Conservation (phyloP, 1,140 invertebrate genomes). For the Drosophila novamexicana region DNA sequence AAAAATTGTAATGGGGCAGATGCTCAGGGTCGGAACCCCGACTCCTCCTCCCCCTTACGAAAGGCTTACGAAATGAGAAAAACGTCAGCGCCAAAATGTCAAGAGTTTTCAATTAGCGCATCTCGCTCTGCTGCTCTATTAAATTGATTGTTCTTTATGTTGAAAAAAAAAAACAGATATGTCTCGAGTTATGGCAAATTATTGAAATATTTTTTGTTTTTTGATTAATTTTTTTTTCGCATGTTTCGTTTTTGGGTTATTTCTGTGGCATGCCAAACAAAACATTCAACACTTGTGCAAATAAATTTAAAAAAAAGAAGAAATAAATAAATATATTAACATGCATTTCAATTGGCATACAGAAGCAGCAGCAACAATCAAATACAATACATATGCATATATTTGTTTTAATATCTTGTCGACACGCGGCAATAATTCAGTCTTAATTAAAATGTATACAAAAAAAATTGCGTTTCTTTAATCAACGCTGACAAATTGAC, state of each 20-base stretch:
- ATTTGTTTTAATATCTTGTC: slow-evolving; percentile 35
- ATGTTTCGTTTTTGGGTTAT: slow-evolving; percentile 51
- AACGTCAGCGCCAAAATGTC: slow-evolving; percentile 43
- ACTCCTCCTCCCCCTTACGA: neutral
- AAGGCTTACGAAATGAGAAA: slow-evolving; percentile 17
- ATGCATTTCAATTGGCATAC: slow-evolving; percentile 56
- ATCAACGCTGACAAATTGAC: slow-evolving; percentile 53
- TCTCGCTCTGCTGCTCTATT: slow-evolving; percentile 25
- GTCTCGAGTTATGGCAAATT: slow-evolving; percentile 19
- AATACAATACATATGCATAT: slow-evolving; percentile 14
- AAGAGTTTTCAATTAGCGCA: slow-evolving; percentile 71
- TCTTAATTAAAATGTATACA: slow-evolving; percentile 71
- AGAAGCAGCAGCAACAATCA: slow-evolving; percentile 38
- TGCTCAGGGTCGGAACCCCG: slow-evolving; percentile 32
- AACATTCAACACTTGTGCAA: slow-evolving; percentile 44
- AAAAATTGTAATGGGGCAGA: slow-evolving; percentile 21
- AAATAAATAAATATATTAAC: slow-evolving; percentile 18
- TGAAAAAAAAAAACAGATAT: slow-evolving; percentile 21
- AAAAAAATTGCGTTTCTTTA: slow-evolving; percentile 49
- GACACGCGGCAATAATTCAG: slow-evolving; percentile 66
- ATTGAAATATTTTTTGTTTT: slow-evolving; percentile 16
- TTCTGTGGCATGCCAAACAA: slow-evolving; percentile 48
- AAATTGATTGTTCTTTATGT: slow-evolving; percentile 39
- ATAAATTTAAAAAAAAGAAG: slow-evolving; percentile 10
- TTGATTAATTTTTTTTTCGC: slow-evolving; percentile 1